phyloP scores from a whole-genome alignment of 2,888 invertebrate species.

The Apoda limacodes region DNA sequence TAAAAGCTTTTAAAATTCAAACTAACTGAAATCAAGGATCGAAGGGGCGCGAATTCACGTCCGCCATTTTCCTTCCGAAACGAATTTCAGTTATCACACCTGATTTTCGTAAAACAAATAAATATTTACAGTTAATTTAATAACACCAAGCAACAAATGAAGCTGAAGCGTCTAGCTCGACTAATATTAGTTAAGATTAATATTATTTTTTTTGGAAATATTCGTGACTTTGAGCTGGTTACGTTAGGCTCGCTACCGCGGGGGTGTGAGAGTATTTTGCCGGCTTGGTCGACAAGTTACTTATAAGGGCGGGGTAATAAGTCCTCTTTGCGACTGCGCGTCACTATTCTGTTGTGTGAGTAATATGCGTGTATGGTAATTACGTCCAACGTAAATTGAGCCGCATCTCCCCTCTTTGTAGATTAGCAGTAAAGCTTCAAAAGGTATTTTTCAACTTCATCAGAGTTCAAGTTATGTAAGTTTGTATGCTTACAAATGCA shows the following conservation, averaged over 20 bases:
- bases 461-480: constrained; percentile 31
- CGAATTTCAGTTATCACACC: too few relatives aligned
- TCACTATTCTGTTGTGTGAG: constrained; percentile 40
- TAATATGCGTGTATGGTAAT: constrained; percentile 43
- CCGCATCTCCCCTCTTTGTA: constrained; percentile 29
- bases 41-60: constrained; percentile 29
- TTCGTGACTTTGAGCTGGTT: constrained; percentile 31
- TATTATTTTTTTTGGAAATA: constrained; percentile 1
- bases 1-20: too few relatives aligned
- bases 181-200: neutral
- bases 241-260: constrained; percentile 52
- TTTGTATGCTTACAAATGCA: constrained; percentile 48
- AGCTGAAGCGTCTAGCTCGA: constrained; percentile 28
- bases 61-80: constrained; percentile 53
- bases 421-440: constrained; percentile 2
- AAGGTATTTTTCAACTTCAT: constrained; percentile 32
- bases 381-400: constrained; percentile 29
- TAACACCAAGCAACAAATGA: constrained; percentile 43
- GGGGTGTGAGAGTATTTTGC: constrained; percentile 61
- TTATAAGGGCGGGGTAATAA: constrained; percentile 55
- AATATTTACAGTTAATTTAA: too few relatives aligned
- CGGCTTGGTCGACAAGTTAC: constrained; percentile 43
- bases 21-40: too few relatives aligned
- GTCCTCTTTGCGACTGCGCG: constrained; percentile 48
- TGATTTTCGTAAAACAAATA: too few relatives aligned